phyloP scores from a whole-genome alignment of 2,797 vertebrate genomes.

The Danio kyathit region DNA sequence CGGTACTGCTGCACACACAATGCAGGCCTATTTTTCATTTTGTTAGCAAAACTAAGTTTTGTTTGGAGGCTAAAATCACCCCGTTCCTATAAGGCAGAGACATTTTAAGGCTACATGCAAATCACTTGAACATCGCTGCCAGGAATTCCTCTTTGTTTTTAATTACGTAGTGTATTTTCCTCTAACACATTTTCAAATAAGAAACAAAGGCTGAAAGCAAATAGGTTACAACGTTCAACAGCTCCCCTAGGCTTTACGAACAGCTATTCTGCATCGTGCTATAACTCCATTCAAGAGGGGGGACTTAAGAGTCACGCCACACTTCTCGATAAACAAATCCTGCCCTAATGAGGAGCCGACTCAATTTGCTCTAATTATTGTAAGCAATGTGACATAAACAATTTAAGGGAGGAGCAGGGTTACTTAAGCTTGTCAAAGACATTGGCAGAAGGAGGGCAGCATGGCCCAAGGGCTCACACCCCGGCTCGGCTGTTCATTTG shows the following conservation, averaged over 20 bases:
- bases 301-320: constrained; percentile 25
- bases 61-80: constrained; percentile 10
- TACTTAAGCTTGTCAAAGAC: constrained; percentile 37
- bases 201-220: constrained; percentile 34
- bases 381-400: constrained; percentile 32
- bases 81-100: constrained; percentile 24
- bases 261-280: constrained; percentile 18
- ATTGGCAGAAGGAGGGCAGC: constrained; percentile 17
- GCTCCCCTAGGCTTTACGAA: constrained; percentile 25
- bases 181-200: constrained; percentile 9
- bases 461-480: constrained; percentile 28
- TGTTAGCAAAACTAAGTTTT: constrained; percentile 10
- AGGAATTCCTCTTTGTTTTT: constrained; percentile 30
- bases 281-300: constrained; percentile 11
- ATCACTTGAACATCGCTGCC: background rate
- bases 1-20: background rate
- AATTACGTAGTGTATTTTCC: constrained; percentile 30
- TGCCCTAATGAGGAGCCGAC: constrained; percentile 52
- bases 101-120: constrained; percentile 25
- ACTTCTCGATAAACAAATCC: constrained; percentile 49
- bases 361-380: constrained; percentile 53
- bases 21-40: constrained; percentile 8
- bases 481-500: constrained; percentile 11
- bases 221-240: constrained; percentile 30
- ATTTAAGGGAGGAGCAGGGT: constrained; percentile 35